Base-by-base conservation (phyloP, 2,113 vertebrate genomes). In the Lonchura striata region DNA sequence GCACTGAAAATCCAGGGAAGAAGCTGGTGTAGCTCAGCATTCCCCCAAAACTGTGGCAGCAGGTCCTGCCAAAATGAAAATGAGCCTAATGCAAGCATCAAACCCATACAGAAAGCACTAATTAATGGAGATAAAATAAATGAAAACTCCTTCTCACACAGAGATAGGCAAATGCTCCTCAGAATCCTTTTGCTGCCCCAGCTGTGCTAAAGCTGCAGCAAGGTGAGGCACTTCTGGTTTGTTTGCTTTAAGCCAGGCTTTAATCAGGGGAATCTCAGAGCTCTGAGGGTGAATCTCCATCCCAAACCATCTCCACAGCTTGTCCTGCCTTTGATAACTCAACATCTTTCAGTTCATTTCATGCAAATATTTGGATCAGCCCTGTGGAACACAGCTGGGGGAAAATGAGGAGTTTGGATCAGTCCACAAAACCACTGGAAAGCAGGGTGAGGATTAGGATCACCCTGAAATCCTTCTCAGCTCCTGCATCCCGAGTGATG, bases 151-250 rank as follows among this genome's bases (percentile, higher is more conserved):
- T 88, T 77, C 96, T 94, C 86, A 68, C 53, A 9, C 2, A 74
- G 81, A 95, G 93, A 95, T 95, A 94, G 90, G 90, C 82, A 94
- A 96, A 96, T 77, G 71, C 74, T 74, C 39, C 14, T 74, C 79
- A 49, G 80, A 70, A 18, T 20, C 24, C 59, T 57, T 77, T 33
- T 24, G 66, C 16, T 13, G 60, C 6, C 9, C 87, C 90, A 87
- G 87, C 89, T 92, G 77, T 31, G 81, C 86, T 75, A 41, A 59
- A 37, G 13, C 77, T 28, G 83, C 91, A 87, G 89, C 66, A 39
- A 92, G 86, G 90, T 72, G 94, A 94, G 85, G 90, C 70, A 13
- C 66, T 87, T 27, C 95, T 87, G 18, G 4, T 64, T 71, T 72
- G 74, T 72, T 94, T 91, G 94, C 81, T 95, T 65, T 81, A 68